Evolutionary conservation across 2,888 invertebrate genomes (phyloP).

Genomic region (Cryptosula pallasiana): DNA sequence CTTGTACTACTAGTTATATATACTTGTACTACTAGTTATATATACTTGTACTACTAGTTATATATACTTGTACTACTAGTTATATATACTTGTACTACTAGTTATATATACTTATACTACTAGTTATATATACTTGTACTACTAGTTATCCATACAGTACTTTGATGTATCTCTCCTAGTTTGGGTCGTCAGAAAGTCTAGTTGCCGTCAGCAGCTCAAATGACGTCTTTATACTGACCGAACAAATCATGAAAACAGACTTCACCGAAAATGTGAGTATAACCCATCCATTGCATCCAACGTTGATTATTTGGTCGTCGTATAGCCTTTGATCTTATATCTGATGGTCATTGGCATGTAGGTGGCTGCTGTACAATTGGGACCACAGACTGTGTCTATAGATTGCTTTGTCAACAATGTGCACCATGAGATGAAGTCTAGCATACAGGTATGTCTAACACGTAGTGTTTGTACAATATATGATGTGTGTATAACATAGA

Average conservation of each 20-base stretch:
- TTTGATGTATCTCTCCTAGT: constrained; percentile 60
- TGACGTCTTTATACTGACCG: constrained; percentile 78
- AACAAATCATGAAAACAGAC: constrained; percentile 76
- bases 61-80: no score
- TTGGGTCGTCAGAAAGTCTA: constrained; percentile 48
- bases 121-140: no score
- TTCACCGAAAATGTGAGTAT: constrained; percentile 64
- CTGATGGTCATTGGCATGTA: constrained; percentile 32
- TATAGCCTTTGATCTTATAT: not conserved
- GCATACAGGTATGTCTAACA: constrained; percentile 62
- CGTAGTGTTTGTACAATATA: no score
- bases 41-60: no score
- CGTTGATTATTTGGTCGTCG: not conserved
- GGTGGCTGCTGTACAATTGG: constrained; percentile 76
- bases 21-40: no score
- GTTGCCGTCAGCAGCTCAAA: constrained; percentile 56
- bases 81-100: no score
- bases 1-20: no score
- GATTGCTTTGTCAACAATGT: constrained; percentile 55
- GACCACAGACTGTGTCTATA: constrained; percentile 70
- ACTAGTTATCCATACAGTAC: no score
- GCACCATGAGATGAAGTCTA: constrained; percentile 58
- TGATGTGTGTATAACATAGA: no score
- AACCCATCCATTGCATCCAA: constrained; percentile 21
- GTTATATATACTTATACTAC: no score